These are phyloP conservation scores for Theocolax elegans DNA, from an alignment of 1,140 invertebrate genomes.

Conservation along the genomic window DNA sequence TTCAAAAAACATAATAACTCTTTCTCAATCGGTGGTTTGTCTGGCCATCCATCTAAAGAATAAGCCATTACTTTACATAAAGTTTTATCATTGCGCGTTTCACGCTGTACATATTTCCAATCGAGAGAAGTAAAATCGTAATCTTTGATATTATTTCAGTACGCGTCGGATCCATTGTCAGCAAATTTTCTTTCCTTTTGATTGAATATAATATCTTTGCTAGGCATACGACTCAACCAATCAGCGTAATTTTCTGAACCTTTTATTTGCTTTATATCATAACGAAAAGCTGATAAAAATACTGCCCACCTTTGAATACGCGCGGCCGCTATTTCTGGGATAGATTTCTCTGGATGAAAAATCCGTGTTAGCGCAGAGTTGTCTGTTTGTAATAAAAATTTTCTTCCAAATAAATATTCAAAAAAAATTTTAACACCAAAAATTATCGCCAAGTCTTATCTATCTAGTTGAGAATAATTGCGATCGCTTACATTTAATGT, in stretches of 20 bases:
- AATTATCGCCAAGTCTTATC: constrained; percentile 45
- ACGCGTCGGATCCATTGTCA: neutral
- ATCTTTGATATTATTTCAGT: constrained; percentile 24
- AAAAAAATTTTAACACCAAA: constrained; percentile 43
- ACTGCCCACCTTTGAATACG: constrained; percentile 57
- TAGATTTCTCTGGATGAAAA: constrained; percentile 55
- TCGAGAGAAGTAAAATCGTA: constrained; percentile 27
- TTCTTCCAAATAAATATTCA: constrained; percentile 29
- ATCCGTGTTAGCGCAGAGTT: constrained; percentile 66
- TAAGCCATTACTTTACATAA: constrained; percentile 23
- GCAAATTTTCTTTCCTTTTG: neutral
- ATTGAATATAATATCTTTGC: constrained; percentile 36
- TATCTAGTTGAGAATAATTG: constrained; percentile 48
- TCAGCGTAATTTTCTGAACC: constrained; percentile 50
- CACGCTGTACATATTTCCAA: neutral
- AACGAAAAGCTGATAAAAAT: constrained; percentile 56
- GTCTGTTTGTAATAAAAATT: constrained; percentile 67
- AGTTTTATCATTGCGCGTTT: constrained; percentile 31
- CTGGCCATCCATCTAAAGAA: constrained; percentile 25
- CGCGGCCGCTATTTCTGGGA: constrained; percentile 53
- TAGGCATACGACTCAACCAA: constrained; percentile 45
- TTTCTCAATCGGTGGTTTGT: neutral
- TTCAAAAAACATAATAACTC: neutral
- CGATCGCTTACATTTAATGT: constrained; percentile 40
- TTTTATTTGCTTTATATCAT: constrained; percentile 44